A percentile compares a stretch with the other conserved stretches of the same genome.
These are phyloP conservation scores for Synanceia verrucosa DNA, from an alignment of 2,797 vertebrate species.

Conservation along the genomic window DNA sequence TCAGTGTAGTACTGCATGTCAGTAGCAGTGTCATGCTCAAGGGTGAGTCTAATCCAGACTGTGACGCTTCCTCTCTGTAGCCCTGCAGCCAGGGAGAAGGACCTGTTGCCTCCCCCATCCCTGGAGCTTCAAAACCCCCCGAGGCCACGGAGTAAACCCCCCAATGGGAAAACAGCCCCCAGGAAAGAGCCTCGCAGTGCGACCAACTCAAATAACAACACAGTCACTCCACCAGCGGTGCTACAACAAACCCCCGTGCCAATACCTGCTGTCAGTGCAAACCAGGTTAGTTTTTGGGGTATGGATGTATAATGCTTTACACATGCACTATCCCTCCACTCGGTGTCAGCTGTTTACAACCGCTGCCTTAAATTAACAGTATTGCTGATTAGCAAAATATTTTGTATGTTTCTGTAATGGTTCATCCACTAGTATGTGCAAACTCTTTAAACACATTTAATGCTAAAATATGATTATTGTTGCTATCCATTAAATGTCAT, in stretches of 20 bases:
- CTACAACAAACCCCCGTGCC: conserved; percentile 55
- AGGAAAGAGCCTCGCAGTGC: conserved; percentile 92
- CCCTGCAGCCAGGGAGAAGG: conserved; percentile 91
- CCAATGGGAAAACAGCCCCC: conserved; percentile 89
- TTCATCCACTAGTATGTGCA: no score
- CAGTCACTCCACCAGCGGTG: conserved; percentile 51
- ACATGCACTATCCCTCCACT: no score
- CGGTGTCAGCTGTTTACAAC: no score
- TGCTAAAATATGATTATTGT: no score
- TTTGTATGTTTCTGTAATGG: no score
- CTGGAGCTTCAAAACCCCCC: conserved; percentile 79
- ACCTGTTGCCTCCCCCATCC: conserved; percentile 81
- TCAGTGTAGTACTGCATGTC: background rate
- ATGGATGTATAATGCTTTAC: no score
- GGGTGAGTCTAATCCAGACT: conserved; percentile 3
- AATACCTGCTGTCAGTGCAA: conserved; percentile 53
- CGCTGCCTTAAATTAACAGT: no score
- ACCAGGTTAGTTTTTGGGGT: conserved; percentile 55
- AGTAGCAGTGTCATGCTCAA: conserved; percentile 20
- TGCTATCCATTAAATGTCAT: no score
- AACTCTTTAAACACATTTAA: no score
- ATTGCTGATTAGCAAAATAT: no score
- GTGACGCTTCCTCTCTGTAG: conserved; percentile 28
- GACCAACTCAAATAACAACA: conserved; percentile 64
- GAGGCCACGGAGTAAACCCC: conserved; percentile 88